These are phyloP conservation scores for Hyperoplus lanceolatus DNA, from an alignment of 2,797 vertebrate genomes.

Conservation along the genomic window DNA sequence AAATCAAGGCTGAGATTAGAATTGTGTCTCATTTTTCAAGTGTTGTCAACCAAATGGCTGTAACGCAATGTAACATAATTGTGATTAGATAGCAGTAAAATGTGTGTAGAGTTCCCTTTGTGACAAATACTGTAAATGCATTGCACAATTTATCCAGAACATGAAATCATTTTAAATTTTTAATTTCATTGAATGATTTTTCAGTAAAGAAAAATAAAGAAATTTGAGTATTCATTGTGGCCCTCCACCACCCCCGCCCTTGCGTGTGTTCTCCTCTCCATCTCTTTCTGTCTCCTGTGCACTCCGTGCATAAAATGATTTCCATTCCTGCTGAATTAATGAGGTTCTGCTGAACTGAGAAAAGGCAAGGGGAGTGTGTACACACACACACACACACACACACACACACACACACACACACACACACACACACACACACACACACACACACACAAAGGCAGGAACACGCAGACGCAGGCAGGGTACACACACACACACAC, in stretches of 20 bases:
- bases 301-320: slow-evolving; percentile 87
- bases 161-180: slow-evolving; percentile 50
- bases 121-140: slow-evolving; percentile 36
- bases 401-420: slow-evolving; percentile 36
- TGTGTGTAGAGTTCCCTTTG: slow-evolving; percentile 49
- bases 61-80: slow-evolving; percentile 45
- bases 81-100: slow-evolving; percentile 49
- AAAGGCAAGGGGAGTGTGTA: slow-evolving; percentile 77
- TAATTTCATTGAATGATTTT: slow-evolving; percentile 54
- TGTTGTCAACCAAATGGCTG: slow-evolving; percentile 52
- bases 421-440: slow-evolving; percentile 31
- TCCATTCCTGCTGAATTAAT: slow-evolving; percentile 91
- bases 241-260: slow-evolving; percentile 49
- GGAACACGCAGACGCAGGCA: slow-evolving; percentile 4
- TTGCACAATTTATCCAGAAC: slow-evolving; percentile 51
- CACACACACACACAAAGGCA: slow-evolving; percentile 40
- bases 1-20: slow-evolving; percentile 59
- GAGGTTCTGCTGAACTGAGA: slow-evolving; percentile 90
- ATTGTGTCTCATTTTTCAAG: slow-evolving; percentile 60
- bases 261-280: slow-evolving; percentile 74
- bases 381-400: slow-evolving; percentile 53
- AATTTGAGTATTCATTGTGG: slow-evolving; percentile 69
- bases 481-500: slow-evolving; percentile 1
- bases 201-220: slow-evolving; percentile 65
- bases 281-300: slow-evolving; percentile 82